A percentile compares a stretch with the other conserved stretches of the same genome.
phyloP scores from a whole-genome alignment of 2,888 invertebrate species.

The Odontocolon sp. region DNA sequence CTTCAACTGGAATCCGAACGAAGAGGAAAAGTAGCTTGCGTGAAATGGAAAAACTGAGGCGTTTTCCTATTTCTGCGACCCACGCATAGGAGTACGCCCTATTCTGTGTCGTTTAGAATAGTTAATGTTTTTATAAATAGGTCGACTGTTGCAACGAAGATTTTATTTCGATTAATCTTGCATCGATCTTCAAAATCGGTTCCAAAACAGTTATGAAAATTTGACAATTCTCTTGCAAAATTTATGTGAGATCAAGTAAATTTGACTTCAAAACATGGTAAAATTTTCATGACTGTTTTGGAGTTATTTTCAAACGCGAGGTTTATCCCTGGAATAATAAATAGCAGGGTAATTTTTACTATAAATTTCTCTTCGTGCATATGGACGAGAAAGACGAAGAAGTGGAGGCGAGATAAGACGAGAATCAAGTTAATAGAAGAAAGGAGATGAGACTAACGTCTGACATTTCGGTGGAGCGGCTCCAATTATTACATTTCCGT shows the following conservation, averaged over 20 bases:
- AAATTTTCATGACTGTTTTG: too few species aligned
- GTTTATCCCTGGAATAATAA: too few species aligned
- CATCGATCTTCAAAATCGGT: not conserved
- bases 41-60: conserved; percentile 45
- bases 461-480: conserved; percentile 3
- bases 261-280: too few species aligned
- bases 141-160: not conserved
- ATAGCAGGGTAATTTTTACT: too few species aligned
- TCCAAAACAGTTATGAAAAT: too few species aligned
- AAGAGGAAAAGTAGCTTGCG: conserved; percentile 11
- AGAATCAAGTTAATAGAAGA: not conserved
- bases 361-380: too few species aligned
- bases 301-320: too few species aligned
- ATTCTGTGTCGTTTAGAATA: too few species aligned
- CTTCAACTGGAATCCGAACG: too few species aligned
- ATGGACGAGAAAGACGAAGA: not conserved
- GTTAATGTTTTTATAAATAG: too few species aligned
- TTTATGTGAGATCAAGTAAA: too few species aligned
- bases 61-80: conserved; percentile 12
- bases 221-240: not conserved
- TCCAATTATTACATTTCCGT: conserved; percentile 4
- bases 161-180: not conserved
- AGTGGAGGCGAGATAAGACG: not conserved
- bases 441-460: not conserved
- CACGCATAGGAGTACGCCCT: not conserved